Percentiles rank a stretch among this genome's conserved stretches.
phyloP scores from a whole-genome alignment of 2,113 vertebrate genomes.

The Varanus salvator region DNA sequence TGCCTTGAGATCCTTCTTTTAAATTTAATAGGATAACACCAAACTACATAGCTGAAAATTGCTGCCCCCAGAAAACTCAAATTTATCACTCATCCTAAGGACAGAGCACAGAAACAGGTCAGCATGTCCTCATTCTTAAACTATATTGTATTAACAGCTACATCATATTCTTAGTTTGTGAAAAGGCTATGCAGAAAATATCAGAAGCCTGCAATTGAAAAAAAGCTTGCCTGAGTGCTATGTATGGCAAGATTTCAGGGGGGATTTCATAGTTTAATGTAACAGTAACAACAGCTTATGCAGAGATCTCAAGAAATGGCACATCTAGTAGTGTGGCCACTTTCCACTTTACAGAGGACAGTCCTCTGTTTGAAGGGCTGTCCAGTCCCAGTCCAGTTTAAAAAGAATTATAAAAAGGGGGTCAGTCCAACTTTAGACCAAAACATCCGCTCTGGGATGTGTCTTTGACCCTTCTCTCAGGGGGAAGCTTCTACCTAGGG shows the following conservation, averaged over 20 bases:
- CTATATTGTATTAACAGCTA: too few species aligned
- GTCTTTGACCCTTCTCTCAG: too few species aligned
- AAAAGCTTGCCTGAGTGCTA: conserved; percentile 1
- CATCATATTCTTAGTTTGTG: not conserved
- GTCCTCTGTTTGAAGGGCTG: too few species aligned
- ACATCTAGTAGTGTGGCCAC: too few species aligned
- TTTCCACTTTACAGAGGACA: too few species aligned
- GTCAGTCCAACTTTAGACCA: too few species aligned
- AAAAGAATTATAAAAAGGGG: too few species aligned
- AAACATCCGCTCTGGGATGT: too few species aligned
- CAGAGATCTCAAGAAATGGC: not conserved
- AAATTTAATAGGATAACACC: not conserved
- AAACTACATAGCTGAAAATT: not conserved
- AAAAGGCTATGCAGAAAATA: conserved; percentile 32
- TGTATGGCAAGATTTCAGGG: not conserved
- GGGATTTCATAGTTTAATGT: not conserved
- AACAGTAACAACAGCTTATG: not conserved
- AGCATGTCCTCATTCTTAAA: conserved; percentile 62
- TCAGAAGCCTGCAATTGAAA: not conserved
- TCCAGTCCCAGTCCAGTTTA: too few species aligned
- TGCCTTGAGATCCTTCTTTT: conserved; percentile 8
- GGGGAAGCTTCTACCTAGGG: too few species aligned
- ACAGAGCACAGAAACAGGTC: conserved; percentile 60
- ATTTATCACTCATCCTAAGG: conserved; percentile 71
- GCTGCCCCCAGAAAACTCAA: conserved; percentile 36